Evolutionary conservation across 2,888 invertebrate species (phyloP), one percentile per base, ranked within the genome.

Genomic region (Hemithea aestivaria): DNA sequence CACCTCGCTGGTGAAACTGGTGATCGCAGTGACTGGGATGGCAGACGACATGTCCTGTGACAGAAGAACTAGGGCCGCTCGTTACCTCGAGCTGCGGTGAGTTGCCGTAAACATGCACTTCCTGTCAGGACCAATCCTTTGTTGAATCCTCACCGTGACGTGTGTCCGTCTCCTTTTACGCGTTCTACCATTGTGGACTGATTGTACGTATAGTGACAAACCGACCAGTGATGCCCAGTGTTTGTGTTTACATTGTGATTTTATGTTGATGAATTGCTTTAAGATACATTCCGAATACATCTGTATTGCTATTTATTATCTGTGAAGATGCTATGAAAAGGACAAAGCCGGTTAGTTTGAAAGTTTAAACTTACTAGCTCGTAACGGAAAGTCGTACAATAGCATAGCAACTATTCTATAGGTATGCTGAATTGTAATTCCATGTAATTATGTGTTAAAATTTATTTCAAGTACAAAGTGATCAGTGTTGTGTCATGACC

Each of bases 61-160:
- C 66, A 81, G 84, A 76, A 82, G 82, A 84, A 82, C 79, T 66
- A 85, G 83, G 68, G 73, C 78, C 66, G 81, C 80, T 66, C 85
- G 87, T 62, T 82, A 77, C 76, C 85, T 85, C 73, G 87, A 85
- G 69, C 80, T 87, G 76, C 85, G 87, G 87, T 87, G 84, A 87
- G 87, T 85, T 66, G 62, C 64, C 65, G 64, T 67, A 58, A 66
- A 68, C 64, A 66, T 56, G 77, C 73, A 78, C 73, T 74, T 78
- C 78, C 81, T 77, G 72, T 68, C 75, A 66, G 68, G 58, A 65
- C 65, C 66, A 64, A 67, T 58, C 56, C 58, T 53, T 62, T 66
- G 81, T 82, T 75, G 77, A 73, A 74, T 79, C 80, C 77, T 80
- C 72, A 56, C 61, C 71, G 64, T 80, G 77, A 75, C 72, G 66